Evolutionary conservation across 2,797 vertebrate genomes (phyloP), one percentile per base, ranked within the genome.

Genomic region (Balearica regulorum): DNA sequence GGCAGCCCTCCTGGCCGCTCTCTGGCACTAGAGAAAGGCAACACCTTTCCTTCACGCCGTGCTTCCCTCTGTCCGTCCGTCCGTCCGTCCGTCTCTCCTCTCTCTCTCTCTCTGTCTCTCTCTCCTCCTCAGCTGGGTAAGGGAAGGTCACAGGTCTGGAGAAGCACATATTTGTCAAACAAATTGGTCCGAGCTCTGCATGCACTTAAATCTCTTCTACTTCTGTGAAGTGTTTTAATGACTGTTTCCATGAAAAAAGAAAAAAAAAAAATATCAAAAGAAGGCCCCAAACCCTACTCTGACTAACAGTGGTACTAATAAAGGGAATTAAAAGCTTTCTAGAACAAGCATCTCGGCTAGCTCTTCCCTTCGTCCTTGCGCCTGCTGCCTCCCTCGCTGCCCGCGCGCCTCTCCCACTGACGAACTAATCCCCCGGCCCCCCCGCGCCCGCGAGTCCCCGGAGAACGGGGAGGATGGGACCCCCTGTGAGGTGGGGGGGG

Each of bases 211-310:
- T 90, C 86, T 97, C 93, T 97, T 96, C 97, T 98, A 98, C 98
- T 98, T 98, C 98, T 98, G 95, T 98, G 98, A 98, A 98, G 98
- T 98, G 98, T 98, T 98, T 98, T 98, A 97, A 98, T 79, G 78
- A 97, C 88, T 97, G 96, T 98, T 98, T 98, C 97, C 97, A 85
- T 98, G 98, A 97, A 98, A 31, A 24, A 51, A 39, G 37, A 19
- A 26, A 11, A 41, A 53, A 39, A 22, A 33, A n/a, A 2, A 54
- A 49, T 70, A 14, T 43, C 43, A 29, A 53, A 65, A 91, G 85
- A 49, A 3, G 29, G 66, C 84, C 97, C 96, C 93, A 16, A 28
- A 7, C 85, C 87, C 86, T 51, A 13, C 89, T 92, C 92, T 61
- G 89, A 92, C 90, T 94, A 96, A 97, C 88, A 15, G 78, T 54